These are phyloP conservation scores for Acanthococcus lagerstroemiae DNA, from an alignment of 2,888 invertebrate species.

Conservation along the genomic window DNA sequence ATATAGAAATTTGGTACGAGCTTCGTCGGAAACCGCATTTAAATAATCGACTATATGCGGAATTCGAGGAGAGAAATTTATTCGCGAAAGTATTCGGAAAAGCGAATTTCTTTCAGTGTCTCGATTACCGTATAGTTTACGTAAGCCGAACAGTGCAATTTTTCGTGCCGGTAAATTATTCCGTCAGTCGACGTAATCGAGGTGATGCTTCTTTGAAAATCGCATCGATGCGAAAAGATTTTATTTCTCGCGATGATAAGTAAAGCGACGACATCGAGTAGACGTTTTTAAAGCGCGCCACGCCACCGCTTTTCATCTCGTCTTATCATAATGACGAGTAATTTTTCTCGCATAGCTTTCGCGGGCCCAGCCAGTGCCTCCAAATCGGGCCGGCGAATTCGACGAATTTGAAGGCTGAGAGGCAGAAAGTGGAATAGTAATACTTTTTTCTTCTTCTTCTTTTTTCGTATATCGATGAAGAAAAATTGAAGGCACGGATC, in stretches of 20 bases:
- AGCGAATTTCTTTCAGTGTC: too few species aligned
- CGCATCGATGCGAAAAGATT: not conserved
- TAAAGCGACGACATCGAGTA: slow-evolving; percentile 8
- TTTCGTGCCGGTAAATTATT: slow-evolving; percentile 1
- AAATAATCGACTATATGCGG: too few species aligned
- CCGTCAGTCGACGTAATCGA: slow-evolving; percentile 4
- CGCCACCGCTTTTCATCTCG: slow-evolving; percentile 15
- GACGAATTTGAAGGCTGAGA: slow-evolving; percentile 24
- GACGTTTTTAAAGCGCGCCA: slow-evolving; percentile 3
- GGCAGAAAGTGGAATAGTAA: not conserved
- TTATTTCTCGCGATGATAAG: slow-evolving; percentile 11
- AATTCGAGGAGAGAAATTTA: too few species aligned
- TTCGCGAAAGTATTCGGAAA: too few species aligned
- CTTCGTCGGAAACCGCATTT: too few species aligned
- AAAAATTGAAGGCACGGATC: slow-evolving; percentile 20
- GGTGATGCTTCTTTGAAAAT: slow-evolving; percentile 2
- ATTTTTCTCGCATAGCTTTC: slow-evolving; percentile 5
- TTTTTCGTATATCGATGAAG: slow-evolving; percentile 19
- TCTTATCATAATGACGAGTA: slow-evolving; percentile 23
- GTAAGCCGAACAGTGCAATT: not conserved
- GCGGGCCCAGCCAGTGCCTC: not conserved
- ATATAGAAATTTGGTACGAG: too few species aligned
- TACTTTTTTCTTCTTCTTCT: too few species aligned
- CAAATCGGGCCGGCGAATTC: not conserved
- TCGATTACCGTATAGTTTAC: too few species aligned